Conservation (phyloP, 1,140 invertebrate species). For the Halictus rubicundus region DNA sequence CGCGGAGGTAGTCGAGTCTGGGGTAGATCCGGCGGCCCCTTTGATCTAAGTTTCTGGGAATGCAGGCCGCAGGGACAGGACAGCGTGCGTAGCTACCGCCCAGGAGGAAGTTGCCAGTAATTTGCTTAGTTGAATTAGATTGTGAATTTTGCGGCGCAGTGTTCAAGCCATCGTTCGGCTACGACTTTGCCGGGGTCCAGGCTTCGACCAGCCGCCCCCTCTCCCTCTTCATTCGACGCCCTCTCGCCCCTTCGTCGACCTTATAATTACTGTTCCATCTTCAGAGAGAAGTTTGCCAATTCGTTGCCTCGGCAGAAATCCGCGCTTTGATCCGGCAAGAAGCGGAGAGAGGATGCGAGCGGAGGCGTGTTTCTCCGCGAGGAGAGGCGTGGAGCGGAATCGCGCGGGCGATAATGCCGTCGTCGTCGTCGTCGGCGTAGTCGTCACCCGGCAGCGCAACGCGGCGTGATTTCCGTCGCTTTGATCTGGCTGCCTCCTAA, state of each 20-base stretch:
- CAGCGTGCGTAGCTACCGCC: slow-evolving; percentile 62
- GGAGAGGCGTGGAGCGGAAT: slow-evolving; percentile 29
- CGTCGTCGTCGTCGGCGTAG: neutral
- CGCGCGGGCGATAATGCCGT: slow-evolving; percentile 52
- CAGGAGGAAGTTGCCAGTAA: slow-evolving; percentile 69
- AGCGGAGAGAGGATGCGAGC: slow-evolving; percentile 27
- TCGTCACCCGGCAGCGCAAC: neutral
- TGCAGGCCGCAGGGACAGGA: slow-evolving; percentile 67
- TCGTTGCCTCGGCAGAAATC: slow-evolving; percentile 54
- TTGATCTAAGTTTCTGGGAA: slow-evolving; percentile 75
- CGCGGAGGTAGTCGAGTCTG: slow-evolving; percentile 12
- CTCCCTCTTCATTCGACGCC: neutral
- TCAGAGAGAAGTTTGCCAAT: slow-evolving; percentile 63
- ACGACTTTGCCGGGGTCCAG: slow-evolving; percentile 4
- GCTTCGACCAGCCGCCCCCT: neutral
- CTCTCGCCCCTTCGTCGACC: slow-evolving; percentile 24
- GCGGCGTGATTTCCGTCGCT: slow-evolving; percentile 58
- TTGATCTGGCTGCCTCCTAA: slow-evolving; percentile 50
- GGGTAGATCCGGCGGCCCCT: slow-evolving; percentile 48
- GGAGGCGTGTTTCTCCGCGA: neutral
- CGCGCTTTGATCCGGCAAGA: slow-evolving; percentile 63
- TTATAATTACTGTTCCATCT: slow-evolving; percentile 69
- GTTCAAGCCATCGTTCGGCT: slow-evolving; percentile 66
- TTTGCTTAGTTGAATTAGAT: slow-evolving; percentile 76
- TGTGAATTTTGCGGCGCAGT: slow-evolving; percentile 72